Evolutionary conservation across 30 jellyfish, hydroid and myxozoan genomes (phyloP).

Genomic region (Euphysa ruthae): DNA sequence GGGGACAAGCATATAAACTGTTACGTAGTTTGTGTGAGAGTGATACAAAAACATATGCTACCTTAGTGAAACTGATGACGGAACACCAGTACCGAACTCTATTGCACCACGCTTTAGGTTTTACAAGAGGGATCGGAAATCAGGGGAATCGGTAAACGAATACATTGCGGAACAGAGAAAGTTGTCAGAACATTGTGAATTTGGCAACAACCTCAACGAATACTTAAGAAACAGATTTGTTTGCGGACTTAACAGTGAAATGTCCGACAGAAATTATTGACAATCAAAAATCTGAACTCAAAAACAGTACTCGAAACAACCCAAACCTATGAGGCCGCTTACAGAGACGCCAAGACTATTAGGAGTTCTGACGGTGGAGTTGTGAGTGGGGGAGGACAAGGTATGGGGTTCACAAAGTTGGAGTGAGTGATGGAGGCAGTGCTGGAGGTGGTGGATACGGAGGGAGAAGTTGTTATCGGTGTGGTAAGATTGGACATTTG

Average conservation of each 20-base stretch:
- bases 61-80: no score
- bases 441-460: background rate
- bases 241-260: conserved; percentile 10
- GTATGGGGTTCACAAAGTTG: background rate
- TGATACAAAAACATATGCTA: no score
- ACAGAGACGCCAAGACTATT: conserved; percentile 4
- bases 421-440: no score
- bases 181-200: no score
- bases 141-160: no score
- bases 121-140: no score
- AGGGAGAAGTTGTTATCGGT: background rate
- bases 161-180: no score
- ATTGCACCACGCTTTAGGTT: no score
- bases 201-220: background rate
- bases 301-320: conserved; percentile 2
- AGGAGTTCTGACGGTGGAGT: background rate
- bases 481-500: conserved; percentile 6
- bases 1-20: no score
- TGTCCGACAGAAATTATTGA: conserved; percentile 7
- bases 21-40: no score
- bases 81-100: no score
- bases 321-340: background rate
- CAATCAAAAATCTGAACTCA: background rate
- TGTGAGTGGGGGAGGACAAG: background rate
- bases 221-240: conserved; percentile 17